Percentiles rank a stretch among this genome's conserved stretches.
Conservation (phyloP, 1,140 invertebrate genomes). For the Brachionus paranguensis region DNA sequence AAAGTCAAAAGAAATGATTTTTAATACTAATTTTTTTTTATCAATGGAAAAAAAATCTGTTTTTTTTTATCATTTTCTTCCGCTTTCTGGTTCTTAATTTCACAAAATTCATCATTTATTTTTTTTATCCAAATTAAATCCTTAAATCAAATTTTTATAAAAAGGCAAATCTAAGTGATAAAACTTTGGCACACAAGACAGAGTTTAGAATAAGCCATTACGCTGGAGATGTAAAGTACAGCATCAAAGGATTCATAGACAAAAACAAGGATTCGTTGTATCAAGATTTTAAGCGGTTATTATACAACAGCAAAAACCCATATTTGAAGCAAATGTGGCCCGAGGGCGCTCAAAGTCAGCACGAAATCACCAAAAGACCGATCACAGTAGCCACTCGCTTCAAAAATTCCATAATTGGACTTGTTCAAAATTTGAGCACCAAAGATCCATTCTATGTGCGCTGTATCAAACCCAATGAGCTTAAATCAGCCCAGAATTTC, state of each 20-base stretch:
- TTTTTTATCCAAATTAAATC: neutral
- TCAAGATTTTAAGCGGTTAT: slow-evolving; percentile 86
- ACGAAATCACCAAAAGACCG: slow-evolving; percentile 82
- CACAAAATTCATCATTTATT: too few species aligned
- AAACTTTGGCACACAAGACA: slow-evolving; percentile 60
- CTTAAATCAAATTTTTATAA: neutral
- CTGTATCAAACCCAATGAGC: slow-evolving; percentile 86
- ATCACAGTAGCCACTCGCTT: slow-evolving; percentile 85
- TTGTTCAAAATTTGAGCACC: slow-evolving; percentile 77
- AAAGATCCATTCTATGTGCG: slow-evolving; percentile 93
- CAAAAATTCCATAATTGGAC: slow-evolving; percentile 82
- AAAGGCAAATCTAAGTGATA: slow-evolving; percentile 45
- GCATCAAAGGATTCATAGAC: slow-evolving; percentile 80
- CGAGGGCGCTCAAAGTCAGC: slow-evolving; percentile 79
- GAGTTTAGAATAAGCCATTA: slow-evolving; percentile 79
- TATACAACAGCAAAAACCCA: slow-evolving; percentile 62
- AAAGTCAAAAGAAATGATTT: too few species aligned
- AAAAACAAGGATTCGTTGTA: slow-evolving; percentile 91
- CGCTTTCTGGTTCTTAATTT: too few species aligned
- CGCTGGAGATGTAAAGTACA: slow-evolving; percentile 90
- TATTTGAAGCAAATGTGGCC: slow-evolving; percentile 81
- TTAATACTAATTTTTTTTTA: too few species aligned
- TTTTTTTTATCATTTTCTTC: too few species aligned
- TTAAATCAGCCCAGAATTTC: slow-evolving; percentile 75
- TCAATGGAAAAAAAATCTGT: too few species aligned